Base-by-base conservation (phyloP, 1,140 invertebrate species). In the Pissodes strobi region DNA sequence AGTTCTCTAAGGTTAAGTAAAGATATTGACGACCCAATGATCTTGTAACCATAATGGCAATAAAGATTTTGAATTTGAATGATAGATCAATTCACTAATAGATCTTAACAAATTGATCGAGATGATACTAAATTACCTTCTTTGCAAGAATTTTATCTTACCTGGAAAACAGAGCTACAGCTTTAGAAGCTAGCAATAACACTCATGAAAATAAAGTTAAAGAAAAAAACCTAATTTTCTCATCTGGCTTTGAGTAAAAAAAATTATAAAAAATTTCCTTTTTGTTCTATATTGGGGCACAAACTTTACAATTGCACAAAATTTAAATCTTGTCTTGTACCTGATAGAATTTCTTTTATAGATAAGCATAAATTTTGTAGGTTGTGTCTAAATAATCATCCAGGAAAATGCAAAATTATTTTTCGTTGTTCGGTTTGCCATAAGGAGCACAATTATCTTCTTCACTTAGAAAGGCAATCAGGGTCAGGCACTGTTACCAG, bases 91-190 rank as follows among this genome's bases (percentile, higher is more conserved):
- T 25, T 3, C 8, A 60, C 57, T 18, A 46, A 37, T 12, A 2
- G 22, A 34, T 21, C 57, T 2, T 60, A 48, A 18, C 41, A 60
- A 48, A 30, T 60, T 2, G 57, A 49, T 34, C 23, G 27, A 19
- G 23, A 43, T 18, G 15, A 3, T 49, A 5, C 15, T 2, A 25
- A 6, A 8, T 23, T 60, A 5, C 57, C 57, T n/a, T 49, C 57
- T 3, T 37, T 60, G 3, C 2, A 30, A 10, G 57, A 27, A 10
- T 60, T 49, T 34, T 60, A 19, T 6, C 8, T 2, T 60, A 22
- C 49, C 37, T 60, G 18, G 57, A 60, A 30, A 60, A 49, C n/a
- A 38, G 57, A 37, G 22, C 22, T 37, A 22, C 12, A 10, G 57
- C 57, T 18, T 49, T 60, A 25, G 57, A 60, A 49, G 43, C 22